Evolutionary conservation across 2,113 vertebrate genomes (phyloP), one percentile per base, ranked within the genome.

Genomic region (Clarias gariepinus): DNA sequence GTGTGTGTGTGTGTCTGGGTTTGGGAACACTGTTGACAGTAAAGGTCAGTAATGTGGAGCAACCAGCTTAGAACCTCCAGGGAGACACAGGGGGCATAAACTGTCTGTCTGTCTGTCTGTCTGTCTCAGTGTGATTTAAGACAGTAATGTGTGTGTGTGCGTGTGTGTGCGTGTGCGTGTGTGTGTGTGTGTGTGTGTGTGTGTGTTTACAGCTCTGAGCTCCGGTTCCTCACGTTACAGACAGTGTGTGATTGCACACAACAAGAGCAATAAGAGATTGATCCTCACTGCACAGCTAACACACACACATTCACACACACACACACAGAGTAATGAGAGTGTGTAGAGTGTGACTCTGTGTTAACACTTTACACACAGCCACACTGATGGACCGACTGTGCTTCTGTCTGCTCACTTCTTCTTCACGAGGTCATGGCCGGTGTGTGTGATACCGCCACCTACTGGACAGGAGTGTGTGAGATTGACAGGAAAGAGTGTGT

Each of bases 31-130:
- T 80, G 69, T 86, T 88, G 85, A 89, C 88, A 86, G 88, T 83
- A 89, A 89, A 86, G 88, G 88, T 89, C 85, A 47, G 71, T 86
- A 85, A 80, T 86, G 85, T 86, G 66, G 85, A 80, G 73, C 84
- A 86, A 79, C 71, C 86, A 79, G 16, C 74, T 82, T 63, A 77
- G 88, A 89, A 41, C 85, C 88, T 87, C 73, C 86, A 79, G 88
- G 88, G 74, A 86, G 68, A 82, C 66, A 55, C 82, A 74, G 33
- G 68, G 30, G 69, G 57, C 18, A 73, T 36, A 23, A 73, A 73
- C 33, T 73, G 8, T 73, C 69, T 71, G 0, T 71, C 69, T 69
- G 0, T 69, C 61, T 64, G 0, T 64, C 25, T 68, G 7, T 68
- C n/a, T 68, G 3, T 68, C 66, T 68, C 13, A 33, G 53, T 84